Percentiles rank a stretch among this genome's conserved stretches.
phyloP scores from a whole-genome alignment of 2,888 invertebrate genomes.

The Electrophaes corylata region DNA sequence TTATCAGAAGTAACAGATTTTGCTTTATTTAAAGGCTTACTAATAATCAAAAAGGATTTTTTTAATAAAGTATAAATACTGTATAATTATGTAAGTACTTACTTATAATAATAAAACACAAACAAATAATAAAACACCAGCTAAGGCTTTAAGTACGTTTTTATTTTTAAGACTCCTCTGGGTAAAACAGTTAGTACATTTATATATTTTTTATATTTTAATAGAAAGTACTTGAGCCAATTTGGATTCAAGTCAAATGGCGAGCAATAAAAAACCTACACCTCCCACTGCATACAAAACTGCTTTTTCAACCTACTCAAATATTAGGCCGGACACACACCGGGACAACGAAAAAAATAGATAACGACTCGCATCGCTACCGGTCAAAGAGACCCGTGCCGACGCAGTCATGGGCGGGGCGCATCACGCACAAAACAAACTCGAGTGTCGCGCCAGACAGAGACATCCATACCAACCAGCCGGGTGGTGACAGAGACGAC shows the following conservation, averaged over 20 bases:
- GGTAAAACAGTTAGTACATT: neutral
- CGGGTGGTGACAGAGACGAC: conserved; percentile 49
- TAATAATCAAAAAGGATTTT: conserved; percentile 6
- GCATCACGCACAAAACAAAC: conserved; percentile 83
- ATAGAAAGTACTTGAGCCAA: neutral
- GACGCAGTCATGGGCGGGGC: conserved; percentile 73
- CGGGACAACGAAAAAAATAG: conserved; percentile 67
- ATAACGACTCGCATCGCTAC: conserved; percentile 79
- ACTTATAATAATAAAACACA: conserved; percentile 3
- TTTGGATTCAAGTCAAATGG: conserved; percentile 20
- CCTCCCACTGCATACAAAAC: conserved; percentile 68
- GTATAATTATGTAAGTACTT: too few species aligned
- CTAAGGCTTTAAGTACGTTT: neutral
- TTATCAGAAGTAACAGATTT: conserved; percentile 12
- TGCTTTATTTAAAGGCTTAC: neutral
- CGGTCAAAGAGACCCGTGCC: conserved; percentile 76
- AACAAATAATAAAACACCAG: neutral
- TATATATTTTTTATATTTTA: neutral
- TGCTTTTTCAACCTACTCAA: conserved; percentile 75
- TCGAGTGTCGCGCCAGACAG: conserved; percentile 66
- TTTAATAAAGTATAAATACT: conserved; percentile 5
- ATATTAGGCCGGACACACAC: conserved; percentile 79
- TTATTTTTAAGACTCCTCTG: neutral
- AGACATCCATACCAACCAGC: conserved; percentile 46
- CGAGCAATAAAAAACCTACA: conserved; percentile 62